Conservation (phyloP, 2,797 vertebrate genomes). For the Ctenosaura bakeri region DNA sequence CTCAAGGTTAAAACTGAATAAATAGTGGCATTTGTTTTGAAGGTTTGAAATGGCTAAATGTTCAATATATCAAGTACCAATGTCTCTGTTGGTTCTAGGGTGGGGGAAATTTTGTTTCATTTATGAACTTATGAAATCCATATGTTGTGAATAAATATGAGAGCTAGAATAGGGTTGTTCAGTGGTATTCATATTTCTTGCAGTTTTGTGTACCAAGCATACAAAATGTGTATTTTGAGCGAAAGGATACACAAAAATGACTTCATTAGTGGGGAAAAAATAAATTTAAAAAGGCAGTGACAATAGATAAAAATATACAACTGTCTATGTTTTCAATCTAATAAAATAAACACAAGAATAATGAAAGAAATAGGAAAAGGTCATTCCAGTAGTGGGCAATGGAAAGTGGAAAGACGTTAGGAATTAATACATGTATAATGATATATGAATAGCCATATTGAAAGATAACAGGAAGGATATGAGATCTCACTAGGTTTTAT, state of each 20-base stretch:
- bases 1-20: constrained; percentile 20
- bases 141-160: too few species aligned
- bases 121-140: too few species aligned
- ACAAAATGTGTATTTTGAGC: too few species aligned
- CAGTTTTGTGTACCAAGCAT: background rate
- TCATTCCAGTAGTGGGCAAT: too few species aligned
- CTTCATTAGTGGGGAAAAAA: too few species aligned
- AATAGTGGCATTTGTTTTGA: background rate
- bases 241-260: too few species aligned
- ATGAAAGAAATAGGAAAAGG: background rate
- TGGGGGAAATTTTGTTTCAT: too few species aligned
- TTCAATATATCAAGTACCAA: background rate
- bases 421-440: background rate
- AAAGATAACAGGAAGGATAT: background rate
- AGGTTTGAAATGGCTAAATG: constrained; percentile 23
- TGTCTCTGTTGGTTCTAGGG: background rate
- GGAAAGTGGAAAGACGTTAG: too few species aligned
- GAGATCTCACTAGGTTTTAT: background rate
- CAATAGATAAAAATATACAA: background rate
- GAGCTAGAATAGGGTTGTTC: too few species aligned
- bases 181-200: too few species aligned
- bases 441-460: background rate
- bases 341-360: background rate
- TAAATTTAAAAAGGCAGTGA: background rate
- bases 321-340: background rate